Evolutionary conservation across 2,797 vertebrate genomes (phyloP), one percentile per base, ranked within the genome.

Genomic region (Diglossa cyanea): DNA sequence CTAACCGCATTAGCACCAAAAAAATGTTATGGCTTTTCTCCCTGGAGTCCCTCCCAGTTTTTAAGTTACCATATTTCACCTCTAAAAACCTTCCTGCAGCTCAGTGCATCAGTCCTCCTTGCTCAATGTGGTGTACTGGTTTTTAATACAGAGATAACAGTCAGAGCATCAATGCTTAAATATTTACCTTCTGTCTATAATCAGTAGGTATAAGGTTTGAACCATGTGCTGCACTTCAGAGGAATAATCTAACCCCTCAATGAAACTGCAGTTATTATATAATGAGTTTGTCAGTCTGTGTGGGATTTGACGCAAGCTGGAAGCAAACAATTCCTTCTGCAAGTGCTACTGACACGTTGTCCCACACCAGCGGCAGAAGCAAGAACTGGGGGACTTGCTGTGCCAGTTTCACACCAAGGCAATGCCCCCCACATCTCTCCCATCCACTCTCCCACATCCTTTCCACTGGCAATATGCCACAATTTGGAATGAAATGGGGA

Each of bases 271-370:
- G 37, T 42, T 45, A 15, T 17, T 53, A 24, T 58, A 42, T 35
- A 75, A 72, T 14, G 40, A 35, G 7, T 75, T 60, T 55, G 11
- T 44, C 75, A 82, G 31, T 21, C 25, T 37, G 1, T 4, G 5
- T 13, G 19, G 17, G 21, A 11, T 40, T 23, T 50, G 19, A 48
- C 0, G 2, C 26, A 51, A 54, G 33, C 20, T 14, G 17, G 75
- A 68, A 48, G 63, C 9, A 66, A 66, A 45, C 15, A 35, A 19
- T 10, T 51, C 23, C 18, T 80, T 42, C 44, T 47, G 14, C 10
- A 25, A 37, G 30, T 17, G 37, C 13, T 89, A 2, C 17, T 28
- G 40, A 48, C 25, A 11, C 0, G 0, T 11, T 53, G 13, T 45
- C 33, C 39, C 35, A 17, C 18, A 6, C 5, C 51, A 31, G 1